Evolutionary conservation across 2,113 vertebrate species (phyloP).

Genomic region (Sylvilagus bachmani): DNA sequence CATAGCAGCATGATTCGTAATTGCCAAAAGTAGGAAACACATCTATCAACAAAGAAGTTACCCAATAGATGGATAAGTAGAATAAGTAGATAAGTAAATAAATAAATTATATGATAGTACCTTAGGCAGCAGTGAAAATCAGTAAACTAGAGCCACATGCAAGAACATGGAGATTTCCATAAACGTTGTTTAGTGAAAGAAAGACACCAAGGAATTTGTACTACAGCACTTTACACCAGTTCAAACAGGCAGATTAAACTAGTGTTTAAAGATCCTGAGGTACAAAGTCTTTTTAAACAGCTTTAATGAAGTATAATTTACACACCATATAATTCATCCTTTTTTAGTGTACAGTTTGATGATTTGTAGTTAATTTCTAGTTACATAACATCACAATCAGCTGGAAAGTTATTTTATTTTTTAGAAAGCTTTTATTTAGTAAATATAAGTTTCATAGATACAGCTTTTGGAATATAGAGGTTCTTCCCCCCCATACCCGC

Average conservation of each 20-base stretch:
- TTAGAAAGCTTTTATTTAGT: no score
- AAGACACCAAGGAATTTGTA: background rate
- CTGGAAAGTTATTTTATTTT: slow-evolving; percentile 5
- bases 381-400: background rate
- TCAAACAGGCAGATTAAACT: background rate
- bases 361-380: background rate
- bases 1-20: background rate
- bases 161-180: background rate
- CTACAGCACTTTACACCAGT: background rate
- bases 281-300: background rate
- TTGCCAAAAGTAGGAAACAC: background rate
- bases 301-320: background rate
- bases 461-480: no score
- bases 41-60: background rate
- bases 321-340: background rate
- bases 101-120: background rate
- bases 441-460: no score
- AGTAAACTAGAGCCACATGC: background rate
- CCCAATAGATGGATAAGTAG: no score
- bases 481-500: no score
- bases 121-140: background rate
- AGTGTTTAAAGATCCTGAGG: background rate
- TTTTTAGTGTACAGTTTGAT: background rate
- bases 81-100: background rate
- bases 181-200: background rate